Conservation (phyloP, 1,140 invertebrate species). For the Xylocopa sonorina region DNA sequence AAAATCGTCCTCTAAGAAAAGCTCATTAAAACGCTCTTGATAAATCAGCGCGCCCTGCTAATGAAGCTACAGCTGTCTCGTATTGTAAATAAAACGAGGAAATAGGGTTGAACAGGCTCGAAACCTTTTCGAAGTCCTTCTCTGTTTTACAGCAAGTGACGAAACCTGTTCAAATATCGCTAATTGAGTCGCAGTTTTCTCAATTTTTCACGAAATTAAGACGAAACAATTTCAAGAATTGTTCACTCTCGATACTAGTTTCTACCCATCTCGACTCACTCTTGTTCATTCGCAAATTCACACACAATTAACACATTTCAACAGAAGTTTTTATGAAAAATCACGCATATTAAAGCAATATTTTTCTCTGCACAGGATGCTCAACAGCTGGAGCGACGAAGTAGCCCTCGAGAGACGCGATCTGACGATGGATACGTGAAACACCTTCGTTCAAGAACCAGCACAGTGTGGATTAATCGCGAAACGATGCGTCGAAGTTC, state of each 20-base stretch:
- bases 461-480: constrained; percentile 5
- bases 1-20: constrained; percentile 24
- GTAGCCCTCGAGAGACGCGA: rapidly evolving
- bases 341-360: too few relatives aligned
- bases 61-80: constrained; percentile 12
- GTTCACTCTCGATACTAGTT: too few relatives aligned
- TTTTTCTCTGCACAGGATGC: neutral
- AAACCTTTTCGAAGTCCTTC: too few relatives aligned
- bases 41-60: constrained; percentile 26
- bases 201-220: too few relatives aligned
- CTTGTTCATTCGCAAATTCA: too few relatives aligned
- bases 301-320: too few relatives aligned
- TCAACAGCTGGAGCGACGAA: neutral
- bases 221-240: too few relatives aligned
- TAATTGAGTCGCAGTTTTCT: too few relatives aligned
- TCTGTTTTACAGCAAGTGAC: too few relatives aligned
- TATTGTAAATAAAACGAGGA: constrained; percentile 21
- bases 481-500: constrained; percentile 34
- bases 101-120: constrained; percentile 29
- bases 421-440: neutral
- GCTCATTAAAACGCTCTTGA: constrained; percentile 42
- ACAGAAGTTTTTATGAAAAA: too few relatives aligned
- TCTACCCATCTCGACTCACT: too few relatives aligned
- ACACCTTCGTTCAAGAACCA: neutral
- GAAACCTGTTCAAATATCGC: too few relatives aligned